Conservation (phyloP, 2,113 vertebrate species). For the Lepus timidus region DNA sequence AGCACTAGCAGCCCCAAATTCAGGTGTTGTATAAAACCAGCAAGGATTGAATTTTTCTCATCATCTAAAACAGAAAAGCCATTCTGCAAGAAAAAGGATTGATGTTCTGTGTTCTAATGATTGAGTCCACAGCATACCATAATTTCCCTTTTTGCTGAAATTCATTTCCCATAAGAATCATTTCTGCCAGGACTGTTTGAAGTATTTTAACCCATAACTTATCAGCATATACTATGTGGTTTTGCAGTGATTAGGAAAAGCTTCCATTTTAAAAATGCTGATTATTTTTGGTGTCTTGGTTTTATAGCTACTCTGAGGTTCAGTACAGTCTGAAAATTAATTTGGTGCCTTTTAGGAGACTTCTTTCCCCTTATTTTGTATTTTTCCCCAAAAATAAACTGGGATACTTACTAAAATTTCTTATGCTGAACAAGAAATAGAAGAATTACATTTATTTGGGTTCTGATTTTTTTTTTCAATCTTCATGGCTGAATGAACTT, state of each 20-base stretch:
- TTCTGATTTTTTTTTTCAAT: slow-evolving; percentile 27
- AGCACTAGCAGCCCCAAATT: neutral
- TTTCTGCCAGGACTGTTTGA: slow-evolving; percentile 62
- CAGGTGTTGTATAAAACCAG: neutral
- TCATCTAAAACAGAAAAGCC: slow-evolving; percentile 47
- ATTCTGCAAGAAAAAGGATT: slow-evolving; percentile 59
- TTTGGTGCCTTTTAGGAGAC: slow-evolving; percentile 23
- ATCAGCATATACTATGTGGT: slow-evolving; percentile 24
- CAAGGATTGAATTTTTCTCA: slow-evolving; percentile 17
- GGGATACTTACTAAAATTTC: slow-evolving; percentile 4
- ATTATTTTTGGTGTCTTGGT: slow-evolving; percentile 62
- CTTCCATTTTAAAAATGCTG: slow-evolving; percentile 4
- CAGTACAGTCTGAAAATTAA: neutral
- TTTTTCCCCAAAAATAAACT: slow-evolving; percentile 28
- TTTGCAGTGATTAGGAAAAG: slow-evolving; percentile 58
- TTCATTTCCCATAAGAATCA: slow-evolving; percentile 3
- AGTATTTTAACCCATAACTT: slow-evolving; percentile 62
- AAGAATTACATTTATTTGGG: slow-evolving; percentile 43
- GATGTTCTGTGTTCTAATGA: slow-evolving; percentile 18
- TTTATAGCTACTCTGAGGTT: slow-evolving; percentile 53
- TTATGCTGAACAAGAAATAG: slow-evolving; percentile 25
- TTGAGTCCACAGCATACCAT: slow-evolving; percentile 24
- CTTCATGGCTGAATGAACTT: slow-evolving; percentile 41
- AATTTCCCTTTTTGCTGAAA: slow-evolving; percentile 63
- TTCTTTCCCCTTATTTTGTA: slow-evolving; percentile 26